Conservation (phyloP, 2,113 vertebrate genomes). For the Desmodus rotundus region DNA sequence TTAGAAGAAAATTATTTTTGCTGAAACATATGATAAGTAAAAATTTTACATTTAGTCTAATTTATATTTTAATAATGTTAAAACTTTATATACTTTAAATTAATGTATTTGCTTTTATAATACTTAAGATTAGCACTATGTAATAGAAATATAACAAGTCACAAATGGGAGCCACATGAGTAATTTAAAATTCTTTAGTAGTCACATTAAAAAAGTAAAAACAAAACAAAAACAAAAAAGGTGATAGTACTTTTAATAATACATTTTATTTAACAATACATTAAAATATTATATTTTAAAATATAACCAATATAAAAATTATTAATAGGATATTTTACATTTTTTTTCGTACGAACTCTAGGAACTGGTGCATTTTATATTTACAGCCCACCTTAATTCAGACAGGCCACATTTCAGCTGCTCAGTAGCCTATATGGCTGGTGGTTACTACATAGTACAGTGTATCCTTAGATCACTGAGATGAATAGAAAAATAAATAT, state of each 20-base stretch:
- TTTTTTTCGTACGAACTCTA: too few species aligned
- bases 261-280: too few species aligned
- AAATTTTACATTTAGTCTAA: background rate
- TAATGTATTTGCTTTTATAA: background rate
- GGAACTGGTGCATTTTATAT: too few species aligned
- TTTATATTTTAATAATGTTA: background rate
- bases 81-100: background rate
- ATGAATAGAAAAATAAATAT: background rate
- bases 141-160: background rate
- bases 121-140: background rate
- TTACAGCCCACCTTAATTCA: background rate
- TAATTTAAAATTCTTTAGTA: too few species aligned
- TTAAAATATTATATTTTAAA: too few species aligned
- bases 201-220: too few species aligned
- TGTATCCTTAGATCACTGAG: background rate
- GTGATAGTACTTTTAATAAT: too few species aligned
- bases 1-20: background rate
- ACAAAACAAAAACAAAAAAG: too few species aligned
- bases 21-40: background rate
- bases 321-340: too few species aligned
- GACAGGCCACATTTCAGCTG: background rate
- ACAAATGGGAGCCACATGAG: too few species aligned
- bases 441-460: background rate
- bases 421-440: background rate
- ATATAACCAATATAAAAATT: too few species aligned